These are phyloP conservation scores for Drosophila prolongata DNA, from an alignment of 2,888 invertebrate species.

Conservation along the genomic window DNA sequence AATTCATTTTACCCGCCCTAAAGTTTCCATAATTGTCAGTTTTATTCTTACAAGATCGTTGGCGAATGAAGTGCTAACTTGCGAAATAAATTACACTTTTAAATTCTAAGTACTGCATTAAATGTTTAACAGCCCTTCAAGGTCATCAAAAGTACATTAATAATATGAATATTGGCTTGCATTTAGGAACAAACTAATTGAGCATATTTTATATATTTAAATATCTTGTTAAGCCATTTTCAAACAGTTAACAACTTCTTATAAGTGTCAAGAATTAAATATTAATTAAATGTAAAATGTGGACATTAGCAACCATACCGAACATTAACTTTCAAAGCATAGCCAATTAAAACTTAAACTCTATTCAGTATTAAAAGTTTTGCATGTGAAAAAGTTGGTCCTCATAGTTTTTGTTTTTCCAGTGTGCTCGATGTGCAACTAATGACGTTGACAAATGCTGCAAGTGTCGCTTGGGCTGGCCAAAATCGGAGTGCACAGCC, in stretches of 20 bases:
- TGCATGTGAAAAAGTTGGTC: not conserved
- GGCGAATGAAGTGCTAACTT: not conserved
- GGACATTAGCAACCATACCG: too few species aligned
- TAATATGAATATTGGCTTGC: too few species aligned
- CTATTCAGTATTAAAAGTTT: not conserved
- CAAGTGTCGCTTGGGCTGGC: conserved; percentile 11
- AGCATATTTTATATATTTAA: too few species aligned
- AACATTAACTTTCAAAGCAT: not conserved
- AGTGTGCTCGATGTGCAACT: conserved; percentile 19
- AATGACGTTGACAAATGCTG: conserved; percentile 47
- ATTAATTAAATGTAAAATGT: too few species aligned
- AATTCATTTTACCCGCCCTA: conserved; percentile 11
- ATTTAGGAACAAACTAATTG: too few species aligned
- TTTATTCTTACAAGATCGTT: not conserved
- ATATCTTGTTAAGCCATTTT: too few species aligned
- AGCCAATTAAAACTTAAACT: conserved; percentile 1
- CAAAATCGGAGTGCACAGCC: conserved; percentile 25
- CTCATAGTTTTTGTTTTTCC: not conserved
- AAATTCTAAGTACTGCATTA: too few species aligned
- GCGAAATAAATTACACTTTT: not conserved
- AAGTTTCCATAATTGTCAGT: conserved; percentile 20
- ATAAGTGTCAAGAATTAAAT: too few species aligned
- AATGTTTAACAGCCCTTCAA: too few species aligned
- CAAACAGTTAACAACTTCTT: too few species aligned
- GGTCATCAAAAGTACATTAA: too few species aligned